Conservation (phyloP, 1,140 invertebrate genomes). For the Panagrolaimus sp. region DNA sequence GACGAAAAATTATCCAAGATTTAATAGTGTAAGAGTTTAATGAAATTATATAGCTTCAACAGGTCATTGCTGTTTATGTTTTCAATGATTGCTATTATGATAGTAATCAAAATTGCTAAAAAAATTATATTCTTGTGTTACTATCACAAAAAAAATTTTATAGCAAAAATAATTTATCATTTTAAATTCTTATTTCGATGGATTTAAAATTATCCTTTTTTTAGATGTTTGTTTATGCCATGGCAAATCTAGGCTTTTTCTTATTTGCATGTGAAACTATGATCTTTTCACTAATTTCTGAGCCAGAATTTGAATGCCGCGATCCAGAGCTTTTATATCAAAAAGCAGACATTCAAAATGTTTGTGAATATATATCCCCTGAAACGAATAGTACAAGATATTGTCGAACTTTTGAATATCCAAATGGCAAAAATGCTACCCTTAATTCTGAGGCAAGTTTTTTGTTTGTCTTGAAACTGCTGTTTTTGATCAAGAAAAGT, state of each 20-base stretch:
- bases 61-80: too few species aligned
- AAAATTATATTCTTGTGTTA: too few species aligned
- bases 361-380: constrained; percentile 11
- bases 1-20: too few species aligned
- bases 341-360: not conserved
- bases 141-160: too few species aligned
- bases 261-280: constrained; percentile 43
- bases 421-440: constrained; percentile 19
- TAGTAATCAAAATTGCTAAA: too few species aligned
- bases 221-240: constrained; percentile 44
- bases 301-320: constrained; percentile 8
- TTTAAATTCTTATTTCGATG: too few species aligned
- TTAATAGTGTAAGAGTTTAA: too few species aligned
- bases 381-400: not conserved
- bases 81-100: too few species aligned
- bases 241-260: constrained; percentile 34
- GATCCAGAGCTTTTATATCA: not conserved
- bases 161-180: too few species aligned
- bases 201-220: too few species aligned
- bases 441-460: constrained; percentile 17
- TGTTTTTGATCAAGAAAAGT: not conserved
- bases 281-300: constrained; percentile 38
- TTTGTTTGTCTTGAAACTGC: too few species aligned
- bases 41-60: too few species aligned
- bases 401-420: constrained; percentile 23